Base-by-base conservation (phyloP, 1,140 invertebrate genomes). In the Anastrepha obliqua region DNA sequence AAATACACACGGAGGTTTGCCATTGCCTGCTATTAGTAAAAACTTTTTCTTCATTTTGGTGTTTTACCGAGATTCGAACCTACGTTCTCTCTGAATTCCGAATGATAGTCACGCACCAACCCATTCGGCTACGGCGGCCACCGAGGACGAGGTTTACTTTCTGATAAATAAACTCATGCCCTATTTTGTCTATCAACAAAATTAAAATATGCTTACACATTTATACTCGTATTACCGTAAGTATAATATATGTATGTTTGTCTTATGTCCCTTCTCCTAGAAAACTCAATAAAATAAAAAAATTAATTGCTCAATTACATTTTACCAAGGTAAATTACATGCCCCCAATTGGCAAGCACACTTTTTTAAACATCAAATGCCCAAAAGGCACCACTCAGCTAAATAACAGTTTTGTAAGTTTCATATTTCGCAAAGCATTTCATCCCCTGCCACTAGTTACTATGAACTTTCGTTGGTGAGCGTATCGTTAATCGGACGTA, bases 301-400 rank as follows among this genome's bases (percentile, higher is more conserved):
- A 74, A 74, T 74, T 2, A 74, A 42, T 74, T 47, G 67, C 67
- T 47, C 67, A 47, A 74, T 74, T 47, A 74, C 39, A 39, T 44
- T 74, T 70, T 42, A 7, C 67, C 67, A 17, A 70, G 39, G 13
- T 15, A 70, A 44, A 70, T 55, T 55, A 55, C 51, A 11, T 11
- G 51, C 51, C 51, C 6, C 51, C 51, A 55, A 55, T 29, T 13
- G 67, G 17, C 39, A 70, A 7, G 42, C 42, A 47, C 3, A 70
- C 15, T 42, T 70, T 13, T 70, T 62, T 13, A 17, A 62, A 17
- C 64, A 8, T 29, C 64, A 65, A 39, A 65, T 3, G 2, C 6
- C 5, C 20, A 11, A 55, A 55, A 11, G n/a, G 20, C 6, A n/a
- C 20, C 7, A 39, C 64, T 11, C 17, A 65, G 17, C 67, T 70